A percentile compares a stretch with the other conserved stretches of the same genome.
These are phyloP conservation scores for Zosterops japonicus DNA, from an alignment of 2,113 vertebrate genomes.

Conservation along the genomic window DNA sequence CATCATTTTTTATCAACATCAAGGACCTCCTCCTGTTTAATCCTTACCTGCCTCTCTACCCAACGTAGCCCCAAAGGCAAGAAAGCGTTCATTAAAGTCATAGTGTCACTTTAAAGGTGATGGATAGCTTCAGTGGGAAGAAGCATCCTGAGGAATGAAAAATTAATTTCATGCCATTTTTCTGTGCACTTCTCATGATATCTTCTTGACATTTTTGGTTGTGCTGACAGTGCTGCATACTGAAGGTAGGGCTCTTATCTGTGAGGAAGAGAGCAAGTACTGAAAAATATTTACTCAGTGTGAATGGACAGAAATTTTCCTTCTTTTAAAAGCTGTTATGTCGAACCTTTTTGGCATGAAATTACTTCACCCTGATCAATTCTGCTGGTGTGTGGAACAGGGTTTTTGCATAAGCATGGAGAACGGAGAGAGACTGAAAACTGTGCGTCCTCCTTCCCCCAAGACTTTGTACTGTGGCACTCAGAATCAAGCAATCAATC, in stretches of 20 bases:
- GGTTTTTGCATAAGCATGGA: neutral
- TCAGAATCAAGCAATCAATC: neutral
- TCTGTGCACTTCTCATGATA: neutral
- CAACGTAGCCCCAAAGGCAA: neutral
- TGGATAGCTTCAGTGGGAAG: neutral
- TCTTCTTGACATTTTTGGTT: neutral
- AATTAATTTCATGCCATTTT: neutral
- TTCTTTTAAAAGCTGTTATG: neutral
- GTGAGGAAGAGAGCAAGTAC: neutral
- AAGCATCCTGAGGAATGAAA: neutral
- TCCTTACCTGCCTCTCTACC: neutral
- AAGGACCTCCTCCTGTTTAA: neutral
- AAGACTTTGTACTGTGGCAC: neutral
- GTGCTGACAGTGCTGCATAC: neutral
- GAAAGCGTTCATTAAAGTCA: neutral
- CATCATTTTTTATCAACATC: neutral
- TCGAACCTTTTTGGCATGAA: neutral
- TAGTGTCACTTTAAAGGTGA: neutral
- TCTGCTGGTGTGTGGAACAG: neutral
- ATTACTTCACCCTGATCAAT: neutral
- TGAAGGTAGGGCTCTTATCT: neutral
- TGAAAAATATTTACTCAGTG: neutral
- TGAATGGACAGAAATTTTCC: neutral
- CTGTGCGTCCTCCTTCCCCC: neutral
- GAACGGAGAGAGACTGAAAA: neutral